A percentile compares a stretch with the other conserved stretches of the same genome.
Conservation (phyloP, 2,113 vertebrate species). For the Parus major region DNA sequence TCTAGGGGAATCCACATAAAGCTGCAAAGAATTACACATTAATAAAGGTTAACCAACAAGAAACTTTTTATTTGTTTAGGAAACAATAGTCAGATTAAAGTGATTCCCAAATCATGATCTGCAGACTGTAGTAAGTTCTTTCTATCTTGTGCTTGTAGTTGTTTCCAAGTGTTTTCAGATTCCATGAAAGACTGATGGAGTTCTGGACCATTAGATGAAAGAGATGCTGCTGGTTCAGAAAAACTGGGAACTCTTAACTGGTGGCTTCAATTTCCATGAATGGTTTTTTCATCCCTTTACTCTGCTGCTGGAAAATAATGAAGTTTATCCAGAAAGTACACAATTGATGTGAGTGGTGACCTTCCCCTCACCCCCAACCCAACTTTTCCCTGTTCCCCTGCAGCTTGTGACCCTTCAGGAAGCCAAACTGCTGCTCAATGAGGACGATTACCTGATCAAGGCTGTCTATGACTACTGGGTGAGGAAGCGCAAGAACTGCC, state of each 20-base stretch:
- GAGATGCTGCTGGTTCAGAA: not conserved
- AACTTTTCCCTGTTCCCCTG: not conserved
- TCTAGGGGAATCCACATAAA: not conserved
- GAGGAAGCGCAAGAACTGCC: constrained; percentile 89
- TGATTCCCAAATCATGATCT: not conserved
- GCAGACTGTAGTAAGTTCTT: not conserved
- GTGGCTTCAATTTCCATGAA: fast-evolving
- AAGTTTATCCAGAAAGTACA: fast-evolving
- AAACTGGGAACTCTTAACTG: not conserved
- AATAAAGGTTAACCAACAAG: not conserved
- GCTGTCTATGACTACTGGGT: constrained; percentile 95
- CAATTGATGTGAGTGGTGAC: fast-evolving
- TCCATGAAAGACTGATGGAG: not conserved
- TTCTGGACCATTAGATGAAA: not conserved
- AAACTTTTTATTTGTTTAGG: not conserved
- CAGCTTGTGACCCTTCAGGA: constrained; percentile 91
- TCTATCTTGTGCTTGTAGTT: not conserved
- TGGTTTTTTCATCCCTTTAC: not conserved
- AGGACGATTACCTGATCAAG: constrained; percentile 94
- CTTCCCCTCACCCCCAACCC: not conserved
- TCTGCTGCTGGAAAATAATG: fast-evolving
- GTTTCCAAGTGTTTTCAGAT: not conserved
- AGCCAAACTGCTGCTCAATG: constrained; percentile 90
- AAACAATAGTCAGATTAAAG: not conserved
- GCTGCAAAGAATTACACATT: not conserved